Percentiles rank a stretch among this genome's conserved stretches.
These are phyloP conservation scores for Heteronetta atricapilla DNA, from an alignment of 2,113 vertebrate species.

Conservation along the genomic window DNA sequence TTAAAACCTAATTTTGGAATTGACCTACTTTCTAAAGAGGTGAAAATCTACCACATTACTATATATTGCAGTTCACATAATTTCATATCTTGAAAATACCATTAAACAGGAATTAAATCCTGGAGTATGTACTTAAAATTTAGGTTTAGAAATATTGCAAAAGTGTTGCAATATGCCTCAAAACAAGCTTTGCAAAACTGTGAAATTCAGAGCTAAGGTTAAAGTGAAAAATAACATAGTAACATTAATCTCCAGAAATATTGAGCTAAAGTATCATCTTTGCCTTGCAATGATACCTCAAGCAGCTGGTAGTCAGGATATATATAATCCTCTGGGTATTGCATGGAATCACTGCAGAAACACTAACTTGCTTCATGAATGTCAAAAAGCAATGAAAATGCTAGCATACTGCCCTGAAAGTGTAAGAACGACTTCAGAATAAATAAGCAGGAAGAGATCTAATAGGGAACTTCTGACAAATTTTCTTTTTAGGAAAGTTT, in stretches of 20 bases:
- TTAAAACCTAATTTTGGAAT: slow-evolving; percentile 9
- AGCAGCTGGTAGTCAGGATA: background rate
- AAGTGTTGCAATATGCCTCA: background rate
- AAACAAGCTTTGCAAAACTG: background rate
- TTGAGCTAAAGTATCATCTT: background rate
- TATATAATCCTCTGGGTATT: background rate
- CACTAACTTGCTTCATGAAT: accelerated
- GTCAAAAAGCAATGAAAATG: background rate
- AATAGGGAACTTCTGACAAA: background rate
- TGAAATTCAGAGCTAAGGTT: background rate
- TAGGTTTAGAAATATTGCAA: background rate
- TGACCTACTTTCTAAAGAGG: background rate
- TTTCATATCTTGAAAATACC: background rate
- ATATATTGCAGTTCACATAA: background rate
- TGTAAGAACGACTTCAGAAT: background rate
- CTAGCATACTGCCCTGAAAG: background rate
- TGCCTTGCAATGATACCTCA: background rate
- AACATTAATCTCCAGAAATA: background rate
- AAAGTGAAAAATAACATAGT: background rate
- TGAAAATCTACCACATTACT: background rate
- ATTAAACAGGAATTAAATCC: background rate
- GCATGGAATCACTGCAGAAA: background rate
- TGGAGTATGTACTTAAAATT: background rate
- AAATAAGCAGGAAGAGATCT: background rate
- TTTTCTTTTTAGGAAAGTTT: background rate